These are phyloP conservation scores for Neelides sp. DNA, from an alignment of 1,140 invertebrate species.

Conservation along the genomic window DNA sequence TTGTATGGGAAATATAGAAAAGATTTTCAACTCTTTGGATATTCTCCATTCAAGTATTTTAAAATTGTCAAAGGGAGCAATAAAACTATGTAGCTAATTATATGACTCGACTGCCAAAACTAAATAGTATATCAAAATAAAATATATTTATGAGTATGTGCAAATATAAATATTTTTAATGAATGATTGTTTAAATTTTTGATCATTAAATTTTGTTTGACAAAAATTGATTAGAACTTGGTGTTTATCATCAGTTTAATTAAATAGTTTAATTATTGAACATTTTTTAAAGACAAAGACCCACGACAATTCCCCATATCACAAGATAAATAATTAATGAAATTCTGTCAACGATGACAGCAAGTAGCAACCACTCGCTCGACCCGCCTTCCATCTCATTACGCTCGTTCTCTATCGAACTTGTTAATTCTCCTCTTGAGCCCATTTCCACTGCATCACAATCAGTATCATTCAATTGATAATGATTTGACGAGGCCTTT, in stretches of 20 bases:
- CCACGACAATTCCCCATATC: constrained; percentile 21
- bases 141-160: too few species aligned
- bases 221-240: too few species aligned
- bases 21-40: constrained; percentile 32
- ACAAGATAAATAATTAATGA: constrained; percentile 22
- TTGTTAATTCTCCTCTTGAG: constrained; percentile 3
- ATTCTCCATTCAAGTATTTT: constrained; percentile 33
- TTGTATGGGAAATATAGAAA: constrained; percentile 30
- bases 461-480: constrained; percentile 13
- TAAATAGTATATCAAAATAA: too few species aligned
- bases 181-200: too few species aligned
- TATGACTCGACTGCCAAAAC: too few species aligned
- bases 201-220: too few species aligned
- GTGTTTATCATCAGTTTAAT: too few species aligned
- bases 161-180: too few species aligned
- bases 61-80: too few species aligned
- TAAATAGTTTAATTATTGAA: too few species aligned
- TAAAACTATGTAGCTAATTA: too few species aligned
- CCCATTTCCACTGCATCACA: constrained; percentile 24
- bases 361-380: constrained; percentile 29
- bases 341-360: constrained; percentile 27
- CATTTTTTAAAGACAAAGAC: constrained; percentile 22
- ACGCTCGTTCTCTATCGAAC: neutral
- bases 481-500: constrained; percentile 23
- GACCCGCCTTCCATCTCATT: too few species aligned